Evolutionary conservation across 2,888 invertebrate genomes (phyloP), one percentile per base, ranked within the genome.

Genomic region (Tinea semifulvella): DNA sequence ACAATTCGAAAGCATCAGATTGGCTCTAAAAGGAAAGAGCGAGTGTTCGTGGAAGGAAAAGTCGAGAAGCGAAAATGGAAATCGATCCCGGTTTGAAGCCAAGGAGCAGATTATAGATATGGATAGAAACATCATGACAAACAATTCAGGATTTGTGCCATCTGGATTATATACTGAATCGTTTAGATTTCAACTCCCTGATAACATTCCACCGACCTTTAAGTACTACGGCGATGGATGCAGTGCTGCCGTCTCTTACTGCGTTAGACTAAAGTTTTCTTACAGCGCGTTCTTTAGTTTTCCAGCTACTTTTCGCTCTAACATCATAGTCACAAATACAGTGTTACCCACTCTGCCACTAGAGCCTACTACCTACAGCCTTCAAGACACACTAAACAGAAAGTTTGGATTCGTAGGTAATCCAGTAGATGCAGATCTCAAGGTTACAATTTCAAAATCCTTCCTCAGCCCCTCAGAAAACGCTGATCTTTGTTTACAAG

Each of bases 401-500:
- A 40, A 40, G 11, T 40, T 40, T 22, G 40, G 40, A 11, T 22
- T 22, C 22, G 22, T 40, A 11, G 22, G 40, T 7, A 22, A 14
- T n/a, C 2, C 14, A 11, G 13, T 22, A 13, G 40, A 40, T 22
- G 22, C 22, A 40, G 40, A 40, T 22, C 22, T 40, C n/a, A 40
- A 40, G 11, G 40, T 40, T 13, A 40, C 22, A 2, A 22, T 40
- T 19, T 40, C 40, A 13, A 40, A 40, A 11, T 22, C 40, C 2
- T 40, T 40, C 11, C 22, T 40, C 2, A 14, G n/a, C 8, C 40
- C 40, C 13, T 13, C 11, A 5, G 40, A 40, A 14, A 40, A 22
- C 40, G 40, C 40, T 7, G 40, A 40, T 11, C 40, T 40, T 6
- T 40, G 40, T 40, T 11, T 40, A 13, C 40, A 40, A 40, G 13